These are phyloP conservation scores for Plectropomus leopardus DNA, from an alignment of 2,113 vertebrate genomes.

Conservation along the genomic window DNA sequence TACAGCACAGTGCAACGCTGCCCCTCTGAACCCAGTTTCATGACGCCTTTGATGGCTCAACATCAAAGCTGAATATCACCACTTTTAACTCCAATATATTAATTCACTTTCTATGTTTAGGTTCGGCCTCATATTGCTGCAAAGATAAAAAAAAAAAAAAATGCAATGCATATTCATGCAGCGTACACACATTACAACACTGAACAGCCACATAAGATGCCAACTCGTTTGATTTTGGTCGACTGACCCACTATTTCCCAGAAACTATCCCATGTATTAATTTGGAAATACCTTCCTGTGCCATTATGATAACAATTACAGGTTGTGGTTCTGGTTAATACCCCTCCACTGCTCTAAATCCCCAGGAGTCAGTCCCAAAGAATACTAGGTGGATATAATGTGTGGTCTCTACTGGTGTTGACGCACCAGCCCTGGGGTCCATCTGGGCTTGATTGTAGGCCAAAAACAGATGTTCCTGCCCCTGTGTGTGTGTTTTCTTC, in stretches of 20 bases:
- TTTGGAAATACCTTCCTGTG: slow-evolving; percentile 57
- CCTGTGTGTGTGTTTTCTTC: slow-evolving; percentile 13
- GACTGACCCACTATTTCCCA: slow-evolving; percentile 64
- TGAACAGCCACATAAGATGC: slow-evolving; percentile 5
- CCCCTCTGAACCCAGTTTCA: slow-evolving; percentile 66
- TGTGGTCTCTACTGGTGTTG: slow-evolving; percentile 66
- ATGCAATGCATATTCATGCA: slow-evolving; percentile 64
- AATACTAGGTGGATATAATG: slow-evolving; percentile 47
- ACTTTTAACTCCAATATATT: slow-evolving; percentile 76
- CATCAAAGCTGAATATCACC: slow-evolving; percentile 78
- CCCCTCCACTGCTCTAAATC: slow-evolving; percentile 43
- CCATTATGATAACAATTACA: slow-evolving; percentile 67
- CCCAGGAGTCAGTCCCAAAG: slow-evolving; percentile 43
- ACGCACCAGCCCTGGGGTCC: slow-evolving; percentile 59
- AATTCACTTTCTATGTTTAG: slow-evolving; percentile 79
- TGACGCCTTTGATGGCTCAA: slow-evolving; percentile 72
- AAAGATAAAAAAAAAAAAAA: slow-evolving; percentile 24
- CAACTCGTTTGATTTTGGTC: slow-evolving; percentile 33
- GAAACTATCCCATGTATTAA: slow-evolving; percentile 48
- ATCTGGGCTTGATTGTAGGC: slow-evolving; percentile 69
- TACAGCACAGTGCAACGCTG: slow-evolving; percentile 60
- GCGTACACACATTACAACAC: slow-evolving; percentile 4
- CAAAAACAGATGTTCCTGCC: slow-evolving; percentile 76
- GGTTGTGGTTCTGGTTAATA: slow-evolving; percentile 63
- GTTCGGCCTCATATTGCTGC: slow-evolving; percentile 51